Conservation (phyloP, 2,797 vertebrate genomes). For the Parotocinclus haroldoi region DNA sequence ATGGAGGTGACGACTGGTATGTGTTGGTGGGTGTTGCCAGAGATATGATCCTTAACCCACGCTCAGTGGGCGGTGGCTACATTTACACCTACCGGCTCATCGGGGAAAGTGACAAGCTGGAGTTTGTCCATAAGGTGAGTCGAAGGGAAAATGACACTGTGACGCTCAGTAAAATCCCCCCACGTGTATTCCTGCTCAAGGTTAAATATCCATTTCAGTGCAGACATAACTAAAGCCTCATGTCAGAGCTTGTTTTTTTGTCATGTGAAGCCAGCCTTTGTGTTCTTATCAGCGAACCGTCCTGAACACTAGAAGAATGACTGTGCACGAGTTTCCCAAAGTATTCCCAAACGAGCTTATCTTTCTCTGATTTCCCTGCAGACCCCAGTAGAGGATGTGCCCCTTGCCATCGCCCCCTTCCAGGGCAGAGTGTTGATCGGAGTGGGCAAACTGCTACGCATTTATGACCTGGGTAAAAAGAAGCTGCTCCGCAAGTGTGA, state of each 20-base stretch:
- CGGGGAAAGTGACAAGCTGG: constrained; percentile 88
- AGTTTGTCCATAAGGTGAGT: constrained; percentile 94
- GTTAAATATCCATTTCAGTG: neutral
- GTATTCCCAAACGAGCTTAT: neutral
- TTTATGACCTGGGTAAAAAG: constrained; percentile 97
- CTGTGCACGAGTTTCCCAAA: too few relatives aligned
- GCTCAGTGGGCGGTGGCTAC: constrained; percentile 88
- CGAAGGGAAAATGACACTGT: constrained; percentile 2
- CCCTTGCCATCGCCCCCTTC: constrained; percentile 94
- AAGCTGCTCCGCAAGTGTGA: constrained; percentile 97
- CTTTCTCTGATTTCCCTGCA: constrained; percentile 47
- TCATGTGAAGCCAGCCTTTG: neutral
- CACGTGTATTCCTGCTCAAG: neutral
- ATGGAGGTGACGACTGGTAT: constrained; percentile 92
- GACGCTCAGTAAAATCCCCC: neutral
- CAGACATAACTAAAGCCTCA: neutral
- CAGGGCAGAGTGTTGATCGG: constrained; percentile 90
- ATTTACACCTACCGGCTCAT: constrained; percentile 94
- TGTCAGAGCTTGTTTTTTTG: neutral
- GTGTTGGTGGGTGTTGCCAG: constrained; percentile 94
- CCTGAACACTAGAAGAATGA: too few relatives aligned
- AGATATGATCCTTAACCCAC: constrained; percentile 94
- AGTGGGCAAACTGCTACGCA: constrained; percentile 92
- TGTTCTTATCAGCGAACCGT: neutral
- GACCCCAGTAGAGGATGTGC: constrained; percentile 96